Evolutionary conservation across 2,888 invertebrate species (phyloP).

Genomic region (Diaphora mendica): DNA sequence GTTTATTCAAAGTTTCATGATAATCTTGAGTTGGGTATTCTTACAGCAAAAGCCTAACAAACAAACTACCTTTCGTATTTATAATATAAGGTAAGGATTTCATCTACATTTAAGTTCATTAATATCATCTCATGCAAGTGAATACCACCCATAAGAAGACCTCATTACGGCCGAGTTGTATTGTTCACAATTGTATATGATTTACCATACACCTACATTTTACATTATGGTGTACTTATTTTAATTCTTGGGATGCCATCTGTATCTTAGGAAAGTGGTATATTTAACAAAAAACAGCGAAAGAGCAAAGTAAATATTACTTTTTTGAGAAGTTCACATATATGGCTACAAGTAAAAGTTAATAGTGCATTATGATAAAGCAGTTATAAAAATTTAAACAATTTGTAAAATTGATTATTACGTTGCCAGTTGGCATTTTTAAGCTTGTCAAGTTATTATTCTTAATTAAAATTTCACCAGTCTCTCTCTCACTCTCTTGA

Average conservation of each 20-base stretch:
- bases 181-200: slow-evolving; percentile 75
- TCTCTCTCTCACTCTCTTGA: too few species aligned
- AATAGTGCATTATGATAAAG: too few species aligned
- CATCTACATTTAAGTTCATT: neutral
- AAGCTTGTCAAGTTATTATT: too few species aligned
- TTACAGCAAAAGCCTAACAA: neutral
- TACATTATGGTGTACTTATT: slow-evolving; percentile 66
- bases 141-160: slow-evolving; percentile 8
- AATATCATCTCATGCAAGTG: neutral
- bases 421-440: too few species aligned
- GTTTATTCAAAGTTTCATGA: neutral
- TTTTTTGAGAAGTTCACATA: too few species aligned
- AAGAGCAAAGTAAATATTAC: neutral
- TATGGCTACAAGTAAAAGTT: too few species aligned
- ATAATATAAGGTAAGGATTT: neutral
- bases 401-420: too few species aligned
- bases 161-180: slow-evolving; percentile 62
- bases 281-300: slow-evolving; percentile 32
- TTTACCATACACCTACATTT: slow-evolving; percentile 68
- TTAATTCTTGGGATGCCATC: slow-evolving; percentile 70
- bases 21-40: neutral
- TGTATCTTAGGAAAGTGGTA: slow-evolving; percentile 46
- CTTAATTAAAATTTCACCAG: too few species aligned
- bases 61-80: neutral
- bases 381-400: too few species aligned